These are phyloP conservation scores for Naja naja DNA, from an alignment of 2,113 vertebrate species.

Conservation along the genomic window DNA sequence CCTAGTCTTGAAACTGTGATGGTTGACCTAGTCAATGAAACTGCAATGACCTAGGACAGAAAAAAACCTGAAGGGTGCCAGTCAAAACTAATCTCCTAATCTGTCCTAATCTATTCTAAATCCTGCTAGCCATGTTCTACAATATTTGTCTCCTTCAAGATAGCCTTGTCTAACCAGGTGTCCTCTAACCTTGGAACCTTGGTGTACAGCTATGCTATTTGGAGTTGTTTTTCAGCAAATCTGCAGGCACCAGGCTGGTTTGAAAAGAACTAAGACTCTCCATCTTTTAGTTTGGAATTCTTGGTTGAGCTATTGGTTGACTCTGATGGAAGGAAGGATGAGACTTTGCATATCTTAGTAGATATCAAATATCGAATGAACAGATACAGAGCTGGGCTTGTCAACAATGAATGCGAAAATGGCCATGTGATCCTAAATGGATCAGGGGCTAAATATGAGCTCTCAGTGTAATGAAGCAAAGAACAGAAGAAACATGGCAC, in stretches of 20 bases:
- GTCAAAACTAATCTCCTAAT: not conserved
- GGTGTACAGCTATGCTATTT: not conserved
- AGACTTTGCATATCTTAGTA: not conserved
- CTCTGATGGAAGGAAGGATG: not conserved
- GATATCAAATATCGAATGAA: not conserved
- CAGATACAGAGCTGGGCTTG: not conserved
- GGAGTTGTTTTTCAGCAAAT: not conserved
- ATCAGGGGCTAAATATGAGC: not conserved
- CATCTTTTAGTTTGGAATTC: not conserved
- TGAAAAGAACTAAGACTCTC: not conserved
- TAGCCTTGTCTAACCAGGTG: not conserved
- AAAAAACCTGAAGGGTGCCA: not conserved
- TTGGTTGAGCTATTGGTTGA: not conserved
- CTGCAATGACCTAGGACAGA: not conserved
- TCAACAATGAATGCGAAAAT: not conserved
- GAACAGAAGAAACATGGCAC: not conserved
- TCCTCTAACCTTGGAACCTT: not conserved
- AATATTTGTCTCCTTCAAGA: not conserved
- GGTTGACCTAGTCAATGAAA: no score
- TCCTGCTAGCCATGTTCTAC: not conserved
- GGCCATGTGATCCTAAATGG: not conserved
- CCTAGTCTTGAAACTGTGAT: not conserved
- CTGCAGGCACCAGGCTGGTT: not conserved
- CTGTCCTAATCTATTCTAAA: not conserved
- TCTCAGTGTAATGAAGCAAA: not conserved